Base-by-base conservation (phyloP, 2,797 vertebrate species). In the Acridotheres tristis region DNA sequence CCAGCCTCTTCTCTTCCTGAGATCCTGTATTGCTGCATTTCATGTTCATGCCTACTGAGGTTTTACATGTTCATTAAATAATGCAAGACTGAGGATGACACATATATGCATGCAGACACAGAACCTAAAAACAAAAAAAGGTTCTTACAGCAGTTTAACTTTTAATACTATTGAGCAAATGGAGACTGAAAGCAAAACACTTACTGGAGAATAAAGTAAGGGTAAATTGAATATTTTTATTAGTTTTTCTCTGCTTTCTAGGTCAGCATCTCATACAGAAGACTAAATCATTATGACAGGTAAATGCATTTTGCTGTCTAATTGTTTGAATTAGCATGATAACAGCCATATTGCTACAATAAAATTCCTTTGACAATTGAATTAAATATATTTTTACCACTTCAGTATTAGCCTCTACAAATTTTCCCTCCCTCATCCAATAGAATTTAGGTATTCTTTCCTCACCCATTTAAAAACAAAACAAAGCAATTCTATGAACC, bases 41-140 rank as follows among this genome's bases (percentile, higher is more conserved):
- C 45, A 53, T 5, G 5, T 84, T 68, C 42, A 17, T 54, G 32
- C 23, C 54, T 68, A 18, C 43, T 1, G 34, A 54, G 50, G 36
- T 63, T 91, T 85, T n/a, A 40, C 74, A 45, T 62, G n/a, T 58
- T 80, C 23, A 12, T 88, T 94, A 82, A 90, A 89, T 93, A 90
- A 95, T 53, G n/a, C 67, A 93, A 91, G 47, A 81, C 36, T 54
- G 72, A 62, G 59, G 57, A 86, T 84, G 71, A 54, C 18, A 57
- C 5, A n/a, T 11, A 47, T 42, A 65, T 17, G 18, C 36, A 55
- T 30, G 27, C 19, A 81, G 53, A 67, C 22, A 79, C 3, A 62
- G 29, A 94, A 84, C 15, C 18, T 71, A 78, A 13, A 40, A 42
- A 48, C 54, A 71, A 45, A 23, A 23, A 36, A 51, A 1, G 3